Evolutionary conservation across 2,797 vertebrate species (phyloP).

Genomic region (Bradypodion pumilum): DNA sequence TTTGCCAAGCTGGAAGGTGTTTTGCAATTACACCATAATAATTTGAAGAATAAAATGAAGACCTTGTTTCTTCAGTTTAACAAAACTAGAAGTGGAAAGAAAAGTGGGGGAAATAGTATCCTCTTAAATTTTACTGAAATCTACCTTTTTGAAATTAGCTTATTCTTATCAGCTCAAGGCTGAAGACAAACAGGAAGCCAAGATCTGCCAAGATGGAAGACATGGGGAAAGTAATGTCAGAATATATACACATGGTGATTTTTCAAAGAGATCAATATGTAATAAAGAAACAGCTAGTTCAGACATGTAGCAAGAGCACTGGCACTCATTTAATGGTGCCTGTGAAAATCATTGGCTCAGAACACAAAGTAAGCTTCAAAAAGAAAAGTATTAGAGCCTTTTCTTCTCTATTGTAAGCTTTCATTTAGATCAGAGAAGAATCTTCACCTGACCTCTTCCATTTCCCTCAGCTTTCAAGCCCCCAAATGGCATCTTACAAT

Average conservation of each 20-base stretch:
- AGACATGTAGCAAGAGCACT: not conserved
- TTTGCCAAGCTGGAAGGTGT: constrained; percentile 26
- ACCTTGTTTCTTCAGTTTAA: constrained; percentile 37
- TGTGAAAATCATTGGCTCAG: no score
- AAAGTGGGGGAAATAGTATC: not conserved
- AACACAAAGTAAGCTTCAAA: not conserved
- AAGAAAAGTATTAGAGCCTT: not conserved
- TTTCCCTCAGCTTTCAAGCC: not conserved
- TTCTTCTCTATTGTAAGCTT: not conserved
- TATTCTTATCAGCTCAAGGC: not conserved
- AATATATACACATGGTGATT: not conserved
- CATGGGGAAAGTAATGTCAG: not conserved
- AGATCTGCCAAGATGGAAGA: no score
- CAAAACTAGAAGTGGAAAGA: not conserved
- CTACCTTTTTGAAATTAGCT: not conserved
- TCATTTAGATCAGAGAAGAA: not conserved
- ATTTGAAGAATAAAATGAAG: not conserved
- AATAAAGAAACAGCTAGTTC: not conserved
- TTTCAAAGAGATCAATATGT: not conserved
- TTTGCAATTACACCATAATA: not conserved
- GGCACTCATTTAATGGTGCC: no score
- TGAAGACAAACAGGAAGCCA: not conserved
- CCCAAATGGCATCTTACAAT: not conserved
- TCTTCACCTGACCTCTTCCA: not conserved
- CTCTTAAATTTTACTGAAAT: not conserved